These are phyloP conservation scores for Choloepus didactylus DNA, from an alignment of 2,797 vertebrate species.

Conservation along the genomic window DNA sequence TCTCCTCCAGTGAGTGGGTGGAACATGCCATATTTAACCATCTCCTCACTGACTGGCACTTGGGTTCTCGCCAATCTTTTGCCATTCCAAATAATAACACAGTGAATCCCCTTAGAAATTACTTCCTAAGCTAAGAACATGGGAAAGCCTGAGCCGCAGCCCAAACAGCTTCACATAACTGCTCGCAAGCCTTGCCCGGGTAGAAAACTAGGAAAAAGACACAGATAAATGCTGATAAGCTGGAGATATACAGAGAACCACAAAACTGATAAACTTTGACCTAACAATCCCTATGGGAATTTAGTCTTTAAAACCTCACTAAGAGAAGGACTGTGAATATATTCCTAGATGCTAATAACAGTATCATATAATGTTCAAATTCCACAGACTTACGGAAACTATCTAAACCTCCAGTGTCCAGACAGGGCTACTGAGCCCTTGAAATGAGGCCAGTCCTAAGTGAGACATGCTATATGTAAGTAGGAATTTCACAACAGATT, in stretches of 20 bases:
- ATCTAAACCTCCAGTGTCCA: background rate
- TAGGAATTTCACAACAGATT: no score
- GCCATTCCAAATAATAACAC: conserved; percentile 10
- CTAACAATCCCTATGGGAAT: background rate
- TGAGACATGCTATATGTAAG: no score
- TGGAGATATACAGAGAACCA: background rate
- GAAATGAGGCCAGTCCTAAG: background rate
- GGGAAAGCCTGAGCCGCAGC: background rate
- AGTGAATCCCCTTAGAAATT: background rate
- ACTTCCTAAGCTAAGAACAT: conserved; percentile 33
- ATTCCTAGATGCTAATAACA: background rate
- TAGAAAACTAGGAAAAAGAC: background rate
- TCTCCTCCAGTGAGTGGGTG: fast-evolving
- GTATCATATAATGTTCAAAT: background rate
- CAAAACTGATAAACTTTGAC: background rate
- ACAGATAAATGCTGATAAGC: background rate
- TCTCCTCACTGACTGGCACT: background rate
- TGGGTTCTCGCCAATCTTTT: background rate
- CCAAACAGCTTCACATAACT: background rate
- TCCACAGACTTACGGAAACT: background rate
- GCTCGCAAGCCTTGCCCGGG: fast-evolving
- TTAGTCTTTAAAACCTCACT: background rate
- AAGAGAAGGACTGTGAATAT: background rate
- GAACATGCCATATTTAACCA: background rate
- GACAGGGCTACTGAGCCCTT: background rate